Percentiles rank a stretch among this genome's conserved stretches.
Conservation (phyloP, 1,140 invertebrate genomes). For the Oreohelix idahoensis region DNA sequence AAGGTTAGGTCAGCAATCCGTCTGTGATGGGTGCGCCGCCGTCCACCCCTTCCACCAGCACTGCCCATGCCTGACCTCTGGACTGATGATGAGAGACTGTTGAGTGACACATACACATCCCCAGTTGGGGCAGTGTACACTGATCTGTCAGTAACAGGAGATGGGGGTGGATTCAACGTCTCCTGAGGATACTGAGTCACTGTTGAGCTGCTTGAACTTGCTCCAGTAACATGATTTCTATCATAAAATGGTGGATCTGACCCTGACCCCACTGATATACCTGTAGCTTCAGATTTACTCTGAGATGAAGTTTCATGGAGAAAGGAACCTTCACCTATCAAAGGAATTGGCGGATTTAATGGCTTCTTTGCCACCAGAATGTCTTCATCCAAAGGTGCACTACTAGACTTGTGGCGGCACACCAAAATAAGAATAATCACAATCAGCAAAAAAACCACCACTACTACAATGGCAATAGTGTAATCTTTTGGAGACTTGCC, state of each 20-base stretch:
- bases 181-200: constrained; percentile 82
- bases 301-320: constrained; percentile 57
- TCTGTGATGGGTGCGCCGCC: constrained; percentile 38
- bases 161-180: constrained; percentile 90
- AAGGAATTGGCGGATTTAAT: constrained; percentile 49
- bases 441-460: constrained; percentile 60
- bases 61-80: constrained; percentile 17
- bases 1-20: constrained; percentile 62
- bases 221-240: constrained; percentile 85
- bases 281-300: constrained; percentile 56
- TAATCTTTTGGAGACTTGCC: constrained; percentile 52
- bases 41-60: constrained; percentile 13
- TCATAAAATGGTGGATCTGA: constrained; percentile 76
- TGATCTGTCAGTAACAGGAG: constrained; percentile 81
- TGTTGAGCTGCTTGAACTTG: constrained; percentile 81
- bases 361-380: constrained; percentile 65
- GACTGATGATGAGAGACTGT: constrained; percentile 28
- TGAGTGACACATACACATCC: constrained; percentile 31
- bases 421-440: constrained; percentile 64
- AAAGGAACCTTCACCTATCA: constrained; percentile 32
- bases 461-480: constrained; percentile 67
- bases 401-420: constrained; percentile 63
- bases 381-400: constrained; percentile 50
- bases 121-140: constrained; percentile 63
- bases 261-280: constrained; percentile 60